Evolutionary conservation across 2,888 invertebrate species (phyloP), one percentile per base, ranked within the genome.

Genomic region (Plemyria rubiginata): DNA sequence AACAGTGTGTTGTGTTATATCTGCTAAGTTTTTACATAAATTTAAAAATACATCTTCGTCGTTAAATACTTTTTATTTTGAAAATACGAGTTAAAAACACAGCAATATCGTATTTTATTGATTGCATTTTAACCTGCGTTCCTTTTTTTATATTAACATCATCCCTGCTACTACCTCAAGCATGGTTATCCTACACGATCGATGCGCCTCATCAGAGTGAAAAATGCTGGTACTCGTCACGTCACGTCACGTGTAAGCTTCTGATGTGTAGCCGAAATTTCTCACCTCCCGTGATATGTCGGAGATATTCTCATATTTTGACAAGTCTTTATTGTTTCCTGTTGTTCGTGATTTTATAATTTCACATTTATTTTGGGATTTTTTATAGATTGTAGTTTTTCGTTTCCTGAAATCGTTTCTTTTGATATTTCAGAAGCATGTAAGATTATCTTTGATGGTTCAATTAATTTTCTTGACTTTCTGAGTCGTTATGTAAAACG

Each of bases 191-290:
- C 49, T 36, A 48, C 36, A 67, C 72, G 74, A 80, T 80, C 73
- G 75, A 81, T 79, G 75, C 50, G 57, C 43, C 68, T 70, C 73
- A 67, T 75, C 70, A 67, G 58, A 48, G 51, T 74, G 77, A 77
- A 71, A 74, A 74, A 77, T 73, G 71, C 60, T 38, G 13, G 16
- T 32, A n/a, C 60, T 53, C 67, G 66, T 29, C 61, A 51, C 68
- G 66, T 63, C 67, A 45, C 9, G 45, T 43, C 61, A 53, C 68
- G 66, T 63, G 68, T 54, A 29, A 63, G 63, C 65, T 50, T 62
- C 56, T 61, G 66, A 67, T 63, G 68, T 62, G 70, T 68, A 65
- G 52, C 69, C 59, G 61, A 68, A 66, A 72, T 69, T 59, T 62
- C 60, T 70, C 63, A 70, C 68, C 60, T 62, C 60, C 60, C 66